These are phyloP conservation scores for Augochlorella aurata DNA, from an alignment of 2,888 invertebrate genomes.

Conservation along the genomic window DNA sequence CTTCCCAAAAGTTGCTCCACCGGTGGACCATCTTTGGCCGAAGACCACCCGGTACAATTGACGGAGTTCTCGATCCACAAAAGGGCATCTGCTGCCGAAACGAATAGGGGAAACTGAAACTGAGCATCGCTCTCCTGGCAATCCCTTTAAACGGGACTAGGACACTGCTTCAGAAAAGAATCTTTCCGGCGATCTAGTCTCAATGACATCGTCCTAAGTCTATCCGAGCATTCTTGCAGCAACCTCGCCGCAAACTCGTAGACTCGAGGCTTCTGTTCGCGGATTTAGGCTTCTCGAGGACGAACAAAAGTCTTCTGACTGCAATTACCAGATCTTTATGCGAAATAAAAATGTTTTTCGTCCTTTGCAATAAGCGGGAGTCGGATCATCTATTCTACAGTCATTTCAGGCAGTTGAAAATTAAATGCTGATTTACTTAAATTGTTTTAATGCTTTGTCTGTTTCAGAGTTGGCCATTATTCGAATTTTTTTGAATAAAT, in stretches of 20 bases:
- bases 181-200: conserved; percentile 38
- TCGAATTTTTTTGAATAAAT: too few species aligned
- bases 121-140: conserved; percentile 43
- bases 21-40: too few species aligned
- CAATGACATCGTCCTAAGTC: conserved; percentile 39
- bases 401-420: too few species aligned
- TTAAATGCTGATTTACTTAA: too few species aligned
- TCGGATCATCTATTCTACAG: too few species aligned
- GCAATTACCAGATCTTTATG: too few species aligned
- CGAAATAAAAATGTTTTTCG: too few species aligned
- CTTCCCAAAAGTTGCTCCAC: too few species aligned
- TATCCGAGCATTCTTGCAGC: not conserved
- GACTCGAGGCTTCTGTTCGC: not conserved
- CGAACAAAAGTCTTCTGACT: too few species aligned
- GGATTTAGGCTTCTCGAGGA: not conserved
- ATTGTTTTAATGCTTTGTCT: too few species aligned
- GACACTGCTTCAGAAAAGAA: conserved; percentile 34
- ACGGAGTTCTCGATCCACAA: conserved; percentile 2
- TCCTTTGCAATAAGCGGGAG: too few species aligned
- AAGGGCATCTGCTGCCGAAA: conserved; percentile 3
- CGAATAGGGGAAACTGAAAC: conserved; percentile 32
- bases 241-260: not conserved
- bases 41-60: not conserved
- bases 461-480: too few species aligned
- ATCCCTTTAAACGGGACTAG: conserved; percentile 52